phyloP scores from a whole-genome alignment of 2,797 vertebrate species.

The Coluber constrictor region DNA sequence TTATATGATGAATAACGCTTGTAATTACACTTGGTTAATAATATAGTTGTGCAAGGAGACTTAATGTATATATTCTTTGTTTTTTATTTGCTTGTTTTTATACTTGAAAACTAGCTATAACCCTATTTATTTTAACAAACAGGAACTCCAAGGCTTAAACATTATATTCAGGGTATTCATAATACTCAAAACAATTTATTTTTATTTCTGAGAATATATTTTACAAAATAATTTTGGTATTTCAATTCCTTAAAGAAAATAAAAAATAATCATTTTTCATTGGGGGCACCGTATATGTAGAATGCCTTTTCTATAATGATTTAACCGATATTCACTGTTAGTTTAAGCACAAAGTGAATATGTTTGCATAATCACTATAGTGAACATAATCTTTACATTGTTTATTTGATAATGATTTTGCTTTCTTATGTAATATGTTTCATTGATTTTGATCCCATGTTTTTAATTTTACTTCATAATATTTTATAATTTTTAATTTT shows the following conservation, averaged over 20 bases:
- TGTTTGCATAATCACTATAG: background rate
- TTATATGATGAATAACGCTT: background rate
- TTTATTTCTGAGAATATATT: background rate
- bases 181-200: background rate
- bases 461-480: background rate
- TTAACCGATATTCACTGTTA: background rate
- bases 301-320: background rate
- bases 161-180: background rate
- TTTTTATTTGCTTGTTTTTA: background rate
- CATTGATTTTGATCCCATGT: background rate
- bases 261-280: background rate
- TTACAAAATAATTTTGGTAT: background rate
- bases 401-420: background rate
- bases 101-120: background rate
- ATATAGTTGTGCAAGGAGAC: background rate
- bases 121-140: background rate
- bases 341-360: background rate
- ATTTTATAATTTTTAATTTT: background rate
- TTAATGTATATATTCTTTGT: background rate
- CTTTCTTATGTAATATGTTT: background rate
- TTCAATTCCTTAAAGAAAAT: background rate
- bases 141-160: background rate
- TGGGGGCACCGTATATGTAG: background rate
- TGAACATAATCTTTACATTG: background rate
- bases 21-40: background rate